Evolutionary conservation across 2,888 invertebrate species (phyloP).

Genomic region (Agrenia bidenticulata): DNA sequence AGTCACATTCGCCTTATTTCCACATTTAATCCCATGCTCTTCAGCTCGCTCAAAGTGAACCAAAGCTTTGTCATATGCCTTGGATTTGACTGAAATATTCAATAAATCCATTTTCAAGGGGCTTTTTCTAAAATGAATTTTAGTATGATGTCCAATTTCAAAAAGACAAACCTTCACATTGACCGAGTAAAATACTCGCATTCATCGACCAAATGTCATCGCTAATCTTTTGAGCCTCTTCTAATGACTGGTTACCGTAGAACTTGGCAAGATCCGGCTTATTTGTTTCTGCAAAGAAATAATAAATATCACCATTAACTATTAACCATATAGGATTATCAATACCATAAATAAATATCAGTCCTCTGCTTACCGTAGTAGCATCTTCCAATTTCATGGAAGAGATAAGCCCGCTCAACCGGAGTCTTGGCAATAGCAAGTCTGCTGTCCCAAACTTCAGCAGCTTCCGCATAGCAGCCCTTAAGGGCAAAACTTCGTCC

Average conservation of each 20-base stretch:
- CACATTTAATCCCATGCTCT: conserved; percentile 36
- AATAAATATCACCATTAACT: no score
- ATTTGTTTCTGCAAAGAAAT: conserved; percentile 46
- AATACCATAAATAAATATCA: no score
- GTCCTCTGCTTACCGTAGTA: conserved; percentile 55
- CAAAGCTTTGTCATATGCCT: conserved; percentile 40
- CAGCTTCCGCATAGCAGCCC: conserved; percentile 56
- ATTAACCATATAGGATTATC: no score
- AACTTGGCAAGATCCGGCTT: conserved; percentile 49
- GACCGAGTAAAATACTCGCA: conserved; percentile 47
- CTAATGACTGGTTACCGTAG: conserved; percentile 47
- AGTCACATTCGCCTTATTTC: conserved; percentile 43
- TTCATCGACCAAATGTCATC: conserved; percentile 52
- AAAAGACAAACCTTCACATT: conserved; percentile 47
- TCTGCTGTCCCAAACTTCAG: conserved; percentile 56
- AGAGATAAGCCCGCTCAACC: conserved; percentile 58
- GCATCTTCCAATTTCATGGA: conserved; percentile 59
- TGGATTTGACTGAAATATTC: conserved; percentile 46
- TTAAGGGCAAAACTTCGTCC: conserved; percentile 56
- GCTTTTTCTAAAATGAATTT: background rate
- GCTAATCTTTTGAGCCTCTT: conserved; percentile 47
- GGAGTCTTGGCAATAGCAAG: conserved; percentile 56
- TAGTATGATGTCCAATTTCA: no score
- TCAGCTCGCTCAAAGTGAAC: conserved; percentile 43
- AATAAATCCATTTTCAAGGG: no score